Evolutionary conservation across 2,888 invertebrate genomes (phyloP).

Genomic region (Pheosia gnoma): DNA sequence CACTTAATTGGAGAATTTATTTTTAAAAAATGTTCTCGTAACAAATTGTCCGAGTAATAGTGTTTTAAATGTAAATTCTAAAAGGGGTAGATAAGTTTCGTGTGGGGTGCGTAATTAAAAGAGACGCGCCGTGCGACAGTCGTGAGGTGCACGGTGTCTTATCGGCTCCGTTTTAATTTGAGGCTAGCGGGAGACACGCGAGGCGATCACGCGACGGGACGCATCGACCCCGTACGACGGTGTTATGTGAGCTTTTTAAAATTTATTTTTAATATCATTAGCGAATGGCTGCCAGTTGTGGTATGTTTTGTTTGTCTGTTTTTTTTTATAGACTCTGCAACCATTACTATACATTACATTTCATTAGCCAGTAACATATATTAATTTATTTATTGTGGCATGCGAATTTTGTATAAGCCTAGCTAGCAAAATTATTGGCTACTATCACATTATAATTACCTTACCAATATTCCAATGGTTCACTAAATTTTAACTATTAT

Average conservation of each 20-base stretch:
- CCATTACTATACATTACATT: too few species aligned
- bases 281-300: slow-evolving; percentile 46
- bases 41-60: slow-evolving; percentile 38
- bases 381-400: too few species aligned
- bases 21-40: slow-evolving; percentile 32
- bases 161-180: slow-evolving; percentile 81
- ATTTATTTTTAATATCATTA: slow-evolving; percentile 70
- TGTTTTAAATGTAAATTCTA: slow-evolving; percentile 60
- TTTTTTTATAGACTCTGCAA: too few species aligned
- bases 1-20: slow-evolving; percentile 34
- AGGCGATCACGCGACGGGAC: slow-evolving; percentile 76
- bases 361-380: too few species aligned
- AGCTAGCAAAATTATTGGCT: too few species aligned
- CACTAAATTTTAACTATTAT: too few species aligned
- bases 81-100: slow-evolving; percentile 73
- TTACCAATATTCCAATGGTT: too few species aligned
- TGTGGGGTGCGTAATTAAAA: slow-evolving; percentile 82
- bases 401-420: too few species aligned
- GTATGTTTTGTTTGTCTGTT: background rate
- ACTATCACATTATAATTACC: too few species aligned
- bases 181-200: slow-evolving; percentile 79
- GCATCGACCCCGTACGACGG: slow-evolving; percentile 55
- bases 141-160: slow-evolving; percentile 80
- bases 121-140: slow-evolving; percentile 76
- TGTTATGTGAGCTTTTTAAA: slow-evolving; percentile 57